Base-by-base conservation (phyloP, 2,113 vertebrate species). In the Catagonus wagneri region DNA sequence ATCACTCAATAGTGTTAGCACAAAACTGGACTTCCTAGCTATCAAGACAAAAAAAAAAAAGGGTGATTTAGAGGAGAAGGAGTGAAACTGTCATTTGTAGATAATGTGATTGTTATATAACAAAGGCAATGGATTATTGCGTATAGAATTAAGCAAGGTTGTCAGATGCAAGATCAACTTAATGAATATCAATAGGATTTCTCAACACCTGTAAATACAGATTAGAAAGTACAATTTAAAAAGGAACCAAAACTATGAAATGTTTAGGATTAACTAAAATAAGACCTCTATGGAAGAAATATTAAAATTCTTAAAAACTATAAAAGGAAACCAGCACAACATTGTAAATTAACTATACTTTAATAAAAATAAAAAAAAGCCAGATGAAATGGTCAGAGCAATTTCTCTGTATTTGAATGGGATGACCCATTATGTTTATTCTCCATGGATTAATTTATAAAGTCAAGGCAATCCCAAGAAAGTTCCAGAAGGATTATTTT, bases 401-500 rank as follows among this genome's bases (percentile, higher is more conserved):
- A 75, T 92, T 63, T 89, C 39, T 94, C 72, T 56, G 50, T 34
- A 56, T 36, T 78, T 89, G 22, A 75, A 19, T 68, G 22, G 56
- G 14, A 29, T 61, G 36, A 68, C 63, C 58, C 83, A 83, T 88
- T 32, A 60, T 16, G 23, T 63, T 71, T 87, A 68, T 90, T 58
- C 1, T 89, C 17, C 39, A 20, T 65, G 76, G 68, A 85, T 91
- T 75, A 83, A 92, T 15, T 63, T 61, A 86, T 22, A 93, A 86
- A 90, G 19, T 80, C 34, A 88, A 32, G 50, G 29, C 14, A 56
- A 71, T 39, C 25, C 58, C 52, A n/a, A 63, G 11, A 78, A 93
- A 75, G 84, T 84, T 91, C 25, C 25, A 75, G 39, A 39, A 63
- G 44, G 12, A 68, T 74, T 83, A 65, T 61, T 88, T 96, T 83